Percentiles rank a stretch among this genome's conserved stretches.
phyloP scores from a whole-genome alignment of 2,797 vertebrate genomes.

The Mormyrops boulengeri region DNA sequence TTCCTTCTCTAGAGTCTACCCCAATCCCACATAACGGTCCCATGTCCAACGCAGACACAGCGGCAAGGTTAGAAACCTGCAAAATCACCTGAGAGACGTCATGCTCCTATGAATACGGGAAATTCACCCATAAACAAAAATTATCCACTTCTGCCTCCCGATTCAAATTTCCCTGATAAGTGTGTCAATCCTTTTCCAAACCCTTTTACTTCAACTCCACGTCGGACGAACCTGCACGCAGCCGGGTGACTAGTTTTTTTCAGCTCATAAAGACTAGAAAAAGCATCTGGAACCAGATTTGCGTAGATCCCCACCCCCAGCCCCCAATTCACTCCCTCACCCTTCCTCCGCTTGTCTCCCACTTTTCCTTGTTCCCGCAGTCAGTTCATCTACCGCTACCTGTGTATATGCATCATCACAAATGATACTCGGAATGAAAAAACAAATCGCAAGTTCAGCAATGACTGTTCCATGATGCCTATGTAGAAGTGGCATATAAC shows the following conservation, averaged over 20 bases:
- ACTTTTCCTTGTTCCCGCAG: neutral
- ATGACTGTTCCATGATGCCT: neutral
- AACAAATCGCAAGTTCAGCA: neutral
- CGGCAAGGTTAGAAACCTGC: neutral
- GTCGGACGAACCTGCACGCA: neutral
- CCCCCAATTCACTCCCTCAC: neutral
- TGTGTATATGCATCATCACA: neutral
- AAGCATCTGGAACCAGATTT: slow-evolving; percentile 7
- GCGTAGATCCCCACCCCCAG: neutral
- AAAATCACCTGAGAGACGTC: slow-evolving; percentile 14
- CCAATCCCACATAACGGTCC: slow-evolving; percentile 12
- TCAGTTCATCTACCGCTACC: neutral
- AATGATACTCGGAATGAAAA: neutral
- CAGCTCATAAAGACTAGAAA: slow-evolving; percentile 5
- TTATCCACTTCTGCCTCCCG: slow-evolving; percentile 12
- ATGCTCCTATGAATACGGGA: neutral
- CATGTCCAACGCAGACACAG: slow-evolving; percentile 17
- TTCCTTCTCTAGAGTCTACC: slow-evolving; percentile 12
- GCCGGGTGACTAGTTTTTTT: neutral
- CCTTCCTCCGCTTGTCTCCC: neutral
- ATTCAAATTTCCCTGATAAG: neutral
- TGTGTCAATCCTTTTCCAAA: slow-evolving; percentile 7
- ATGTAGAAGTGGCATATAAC: neutral
- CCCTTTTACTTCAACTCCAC: neutral
- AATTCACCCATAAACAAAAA: slow-evolving; percentile 14